Evolutionary conservation across 1,140 invertebrate genomes (phyloP), one percentile per base, ranked within the genome.

Genomic region (Drosophila repleta): DNA sequence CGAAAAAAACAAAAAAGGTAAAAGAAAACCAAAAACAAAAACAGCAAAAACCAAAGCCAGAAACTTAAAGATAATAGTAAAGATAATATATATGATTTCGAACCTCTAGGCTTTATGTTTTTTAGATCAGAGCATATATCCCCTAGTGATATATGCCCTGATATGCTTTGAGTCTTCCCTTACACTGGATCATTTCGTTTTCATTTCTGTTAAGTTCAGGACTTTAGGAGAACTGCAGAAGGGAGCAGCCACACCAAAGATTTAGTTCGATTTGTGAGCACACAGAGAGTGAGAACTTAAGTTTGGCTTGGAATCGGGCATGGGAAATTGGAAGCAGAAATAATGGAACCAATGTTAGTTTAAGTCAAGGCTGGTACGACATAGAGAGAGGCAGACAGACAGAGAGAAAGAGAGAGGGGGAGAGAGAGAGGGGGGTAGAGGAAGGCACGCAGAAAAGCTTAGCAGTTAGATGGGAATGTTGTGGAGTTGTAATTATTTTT

Each of bases 401-500:
- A 45, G 11, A n/a, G 32, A 41, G 3, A 48, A 13, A n/a, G n/a
- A 7, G 13, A 18, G 8, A 1, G 41, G 20, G 48, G 15, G 35
- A 4, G 18, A 4, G 37, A 17, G n/a, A 7, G 13, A 18, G 8
- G 0, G 41, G 20, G 48, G 15, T 18, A 4, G 18, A 4, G 37
- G n/a, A n/a, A n/a, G n/a, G n/a, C 6, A 15, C 2, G 20, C 5
- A 29, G 5, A 29, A 29, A 6, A 29, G 8, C n/a, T 29, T 29
- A 29, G 0, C 35, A 35, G 41, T 21, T 57, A 57, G 52, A 43
- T 20, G 24, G 7, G 18, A n/a, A 20, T 71, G 62, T 68, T 64
- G 70, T 73, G 70, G 49, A 79, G 82, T 87, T 85, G 82, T 85
- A 85, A 82, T 88, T 88, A 79, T 88, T 76, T 88, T 88, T 88